These are phyloP conservation scores for Siniperca scherzeri DNA, from an alignment of 2,797 vertebrate genomes.

Conservation along the genomic window DNA sequence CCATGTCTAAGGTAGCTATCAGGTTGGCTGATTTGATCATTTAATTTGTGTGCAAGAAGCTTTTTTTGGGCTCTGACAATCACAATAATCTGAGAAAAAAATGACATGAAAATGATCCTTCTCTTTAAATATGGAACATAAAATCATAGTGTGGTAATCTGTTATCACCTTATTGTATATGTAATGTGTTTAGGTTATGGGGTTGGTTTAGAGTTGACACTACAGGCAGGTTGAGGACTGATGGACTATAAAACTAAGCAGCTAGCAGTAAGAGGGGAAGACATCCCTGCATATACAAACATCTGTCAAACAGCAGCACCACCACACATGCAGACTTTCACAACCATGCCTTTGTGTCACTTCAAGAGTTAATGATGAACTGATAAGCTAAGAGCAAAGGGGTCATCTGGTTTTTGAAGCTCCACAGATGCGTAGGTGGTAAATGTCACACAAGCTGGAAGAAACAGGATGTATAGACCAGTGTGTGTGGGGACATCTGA, in stretches of 20 bases:
- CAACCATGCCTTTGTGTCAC: background rate
- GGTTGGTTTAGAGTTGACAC: background rate
- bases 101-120: background rate
- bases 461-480: conserved; percentile 24
- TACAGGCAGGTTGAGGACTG: no score
- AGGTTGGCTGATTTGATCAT: background rate
- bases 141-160: background rate
- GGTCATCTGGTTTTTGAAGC: conserved; percentile 42
- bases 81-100: background rate
- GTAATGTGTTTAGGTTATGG: background rate
- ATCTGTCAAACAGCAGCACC: background rate
- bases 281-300: background rate
- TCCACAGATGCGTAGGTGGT: conserved; percentile 35
- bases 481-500: conserved; percentile 4
- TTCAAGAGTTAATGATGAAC: conserved; percentile 52
- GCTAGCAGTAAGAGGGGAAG: background rate
- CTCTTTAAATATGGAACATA: background rate
- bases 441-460: conserved; percentile 55
- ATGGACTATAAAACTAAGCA: background rate
- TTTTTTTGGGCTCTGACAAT: background rate
- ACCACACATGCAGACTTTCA: background rate
- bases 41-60: background rate
- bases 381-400: conserved; percentile 5
- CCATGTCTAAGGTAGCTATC: no score
- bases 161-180: background rate